Percentiles rank a stretch among this genome's conserved stretches.
Evolutionary conservation across 2,797 vertebrate genomes (phyloP).

Genomic region (Scarus forsteni): DNA sequence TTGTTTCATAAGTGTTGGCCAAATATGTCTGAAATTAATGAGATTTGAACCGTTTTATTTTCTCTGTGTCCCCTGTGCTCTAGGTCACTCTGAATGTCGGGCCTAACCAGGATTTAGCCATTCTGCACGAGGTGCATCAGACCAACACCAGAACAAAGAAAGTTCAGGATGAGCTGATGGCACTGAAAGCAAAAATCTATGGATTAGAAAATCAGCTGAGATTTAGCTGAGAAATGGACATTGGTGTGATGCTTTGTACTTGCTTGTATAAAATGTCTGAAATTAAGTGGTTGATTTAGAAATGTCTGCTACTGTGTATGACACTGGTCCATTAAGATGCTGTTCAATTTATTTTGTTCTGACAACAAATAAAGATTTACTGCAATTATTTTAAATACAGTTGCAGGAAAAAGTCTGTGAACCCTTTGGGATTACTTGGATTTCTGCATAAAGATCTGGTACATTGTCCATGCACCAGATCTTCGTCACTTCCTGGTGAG

Average conservation of each 20-base stretch:
- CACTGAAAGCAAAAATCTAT: conserved; percentile 94
- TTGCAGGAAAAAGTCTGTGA: too few relatives aligned
- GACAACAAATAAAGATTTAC: conserved; percentile 59
- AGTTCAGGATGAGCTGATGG: conserved; percentile 92
- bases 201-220: conserved; percentile 92
- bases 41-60: not conserved
- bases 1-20: not conserved
- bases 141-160: conserved; percentile 89
- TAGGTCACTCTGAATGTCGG: conserved; percentile 88
- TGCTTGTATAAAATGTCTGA: not conserved
- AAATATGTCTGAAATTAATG: not conserved
- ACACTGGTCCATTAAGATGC: not conserved
- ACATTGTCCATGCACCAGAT: too few relatives aligned
- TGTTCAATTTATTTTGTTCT: conserved; percentile 31
- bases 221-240: conserved; percentile 76
- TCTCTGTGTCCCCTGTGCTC: conserved; percentile 1
- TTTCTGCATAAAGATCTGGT: too few relatives aligned
- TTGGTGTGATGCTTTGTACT: not conserved
- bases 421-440: too few relatives aligned
- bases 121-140: conserved; percentile 91
- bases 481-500: too few relatives aligned
- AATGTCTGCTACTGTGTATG: conserved; percentile 12
- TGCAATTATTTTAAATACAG: conserved; percentile 22
- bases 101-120: conserved; percentile 92
- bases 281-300: not conserved